A percentile compares a stretch with the other conserved stretches of the same genome.
Evolutionary conservation across 2,797 vertebrate species (phyloP).

Genomic region (Chiloscyllium punctatum): DNA sequence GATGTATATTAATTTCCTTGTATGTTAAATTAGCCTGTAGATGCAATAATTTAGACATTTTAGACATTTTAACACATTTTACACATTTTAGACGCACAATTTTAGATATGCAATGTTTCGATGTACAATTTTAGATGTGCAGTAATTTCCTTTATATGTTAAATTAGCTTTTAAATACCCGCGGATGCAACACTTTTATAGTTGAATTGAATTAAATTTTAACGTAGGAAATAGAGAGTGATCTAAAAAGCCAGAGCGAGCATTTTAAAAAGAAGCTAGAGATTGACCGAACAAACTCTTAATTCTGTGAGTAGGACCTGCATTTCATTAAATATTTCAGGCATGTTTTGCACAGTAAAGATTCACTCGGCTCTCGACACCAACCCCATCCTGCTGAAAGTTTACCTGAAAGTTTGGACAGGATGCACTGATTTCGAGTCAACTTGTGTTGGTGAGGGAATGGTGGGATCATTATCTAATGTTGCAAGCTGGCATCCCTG

Average conservation of each 20-base stretch:
- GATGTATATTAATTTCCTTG: not conserved
- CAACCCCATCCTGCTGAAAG: too few relatives aligned
- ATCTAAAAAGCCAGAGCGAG: not conserved
- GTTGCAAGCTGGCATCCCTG: not conserved
- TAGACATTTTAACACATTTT: too few relatives aligned
- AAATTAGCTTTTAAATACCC: not conserved
- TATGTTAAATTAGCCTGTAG: not conserved
- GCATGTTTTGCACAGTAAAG: too few relatives aligned
- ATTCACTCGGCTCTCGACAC: too few relatives aligned
- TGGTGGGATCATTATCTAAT: not conserved
- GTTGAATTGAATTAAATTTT: not conserved
- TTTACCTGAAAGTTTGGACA: not conserved
- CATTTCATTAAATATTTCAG: too few relatives aligned
- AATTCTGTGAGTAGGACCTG: too few relatives aligned
- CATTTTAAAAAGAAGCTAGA: too few relatives aligned
- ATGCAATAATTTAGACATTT: not conserved
- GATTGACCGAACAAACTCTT: too few relatives aligned
- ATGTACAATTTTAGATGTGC: not conserved
- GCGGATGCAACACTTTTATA: not conserved
- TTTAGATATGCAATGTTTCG: too few relatives aligned
- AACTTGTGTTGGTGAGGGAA: not conserved
- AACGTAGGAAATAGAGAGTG: not conserved
- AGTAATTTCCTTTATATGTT: not conserved
- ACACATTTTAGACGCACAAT: too few relatives aligned
- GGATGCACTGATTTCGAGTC: not conserved